Evolutionary conservation across 92 coral and sea anemone species (phyloP).

Genomic region (Zoanthus gigantus): DNA sequence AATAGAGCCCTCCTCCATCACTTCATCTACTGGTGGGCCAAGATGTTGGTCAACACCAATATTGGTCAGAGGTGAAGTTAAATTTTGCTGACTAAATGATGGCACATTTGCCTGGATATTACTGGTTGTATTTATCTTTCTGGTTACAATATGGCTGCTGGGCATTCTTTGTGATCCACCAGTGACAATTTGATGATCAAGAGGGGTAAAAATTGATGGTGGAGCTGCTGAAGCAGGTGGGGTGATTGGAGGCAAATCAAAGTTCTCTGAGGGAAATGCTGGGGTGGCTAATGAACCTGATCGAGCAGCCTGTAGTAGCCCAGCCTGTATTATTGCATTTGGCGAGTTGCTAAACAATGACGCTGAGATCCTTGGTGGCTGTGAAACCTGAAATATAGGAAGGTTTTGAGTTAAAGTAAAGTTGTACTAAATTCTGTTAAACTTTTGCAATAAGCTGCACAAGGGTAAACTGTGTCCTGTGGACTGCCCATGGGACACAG

Average conservation of each 20-base stretch:
- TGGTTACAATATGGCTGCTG: conserved; percentile 41
- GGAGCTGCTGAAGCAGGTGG: conserved; percentile 69
- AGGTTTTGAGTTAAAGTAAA: not conserved
- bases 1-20: conserved; percentile 81
- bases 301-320: conserved; percentile 49
- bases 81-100: conserved; percentile 65
- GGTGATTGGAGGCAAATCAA: conserved; percentile 89
- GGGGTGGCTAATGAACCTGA: conserved; percentile 78
- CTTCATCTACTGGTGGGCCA: conserved; percentile 60
- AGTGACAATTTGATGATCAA: conserved; percentile 27
- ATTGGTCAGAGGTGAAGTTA: conserved; percentile 49
- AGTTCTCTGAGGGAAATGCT: conserved; percentile 92
- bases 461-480: too few relatives aligned
- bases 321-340: conserved; percentile 72
- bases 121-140: conserved; percentile 38
- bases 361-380: conserved; percentile 69
- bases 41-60: conserved; percentile 68
- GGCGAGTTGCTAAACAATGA: conserved; percentile 78
- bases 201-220: conserved; percentile 56
- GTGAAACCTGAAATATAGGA: conserved; percentile 58
- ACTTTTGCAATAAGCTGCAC: not conserved
- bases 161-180: conserved; percentile 21
- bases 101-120: conserved; percentile 61
- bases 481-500: too few relatives aligned
- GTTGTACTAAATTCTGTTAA: too few relatives aligned